These are phyloP conservation scores for Gymnodraco acuticeps DNA, from an alignment of 2,797 vertebrate species.

Conservation along the genomic window DNA sequence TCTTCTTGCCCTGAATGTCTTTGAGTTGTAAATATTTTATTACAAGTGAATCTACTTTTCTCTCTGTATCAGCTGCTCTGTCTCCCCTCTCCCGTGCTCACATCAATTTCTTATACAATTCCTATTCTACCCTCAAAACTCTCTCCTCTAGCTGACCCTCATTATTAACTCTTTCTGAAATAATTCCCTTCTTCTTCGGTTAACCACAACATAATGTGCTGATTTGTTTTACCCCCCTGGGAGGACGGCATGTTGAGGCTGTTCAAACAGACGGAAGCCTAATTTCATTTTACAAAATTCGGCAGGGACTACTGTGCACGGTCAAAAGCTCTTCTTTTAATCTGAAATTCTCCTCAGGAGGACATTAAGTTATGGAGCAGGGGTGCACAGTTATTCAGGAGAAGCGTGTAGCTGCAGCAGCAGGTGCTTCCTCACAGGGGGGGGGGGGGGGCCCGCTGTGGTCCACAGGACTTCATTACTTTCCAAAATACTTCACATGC, in stretches of 20 bases:
- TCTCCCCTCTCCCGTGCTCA: conserved; percentile 2
- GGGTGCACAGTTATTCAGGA: conserved; percentile 56
- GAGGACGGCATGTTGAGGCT: conserved; percentile 4
- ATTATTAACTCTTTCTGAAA: background rate
- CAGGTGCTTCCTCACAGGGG: conserved; percentile 41
- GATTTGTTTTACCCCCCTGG: conserved; percentile 5
- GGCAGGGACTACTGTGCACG: conserved; percentile 15
- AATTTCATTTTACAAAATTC: conserved; percentile 32
- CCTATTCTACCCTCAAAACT: background rate
- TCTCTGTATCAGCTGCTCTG: background rate
- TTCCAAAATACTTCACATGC: conserved; percentile 28
- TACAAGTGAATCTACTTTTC: conserved; percentile 20
- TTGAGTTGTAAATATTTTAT: conserved; percentile 54
- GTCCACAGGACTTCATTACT: conserved; percentile 34
- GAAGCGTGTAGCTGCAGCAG: conserved; percentile 43
- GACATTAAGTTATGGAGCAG: conserved; percentile 42
- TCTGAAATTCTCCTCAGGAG: conserved; percentile 46
- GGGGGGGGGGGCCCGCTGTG: conserved; percentile 37
- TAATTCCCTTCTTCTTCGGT: conserved; percentile 3
- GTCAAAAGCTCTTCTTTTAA: conserved; percentile 39
- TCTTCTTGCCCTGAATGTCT: conserved; percentile 13
- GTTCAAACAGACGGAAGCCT: conserved; percentile 21
- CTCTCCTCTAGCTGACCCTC: conserved; percentile 22
- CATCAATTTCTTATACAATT: conserved; percentile 1
- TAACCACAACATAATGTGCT: conserved; percentile 38